Evolutionary conservation across 1,140 invertebrate species (phyloP), one percentile per base, ranked within the genome.

Genomic region (Meloidogyne floridensis): DNA sequence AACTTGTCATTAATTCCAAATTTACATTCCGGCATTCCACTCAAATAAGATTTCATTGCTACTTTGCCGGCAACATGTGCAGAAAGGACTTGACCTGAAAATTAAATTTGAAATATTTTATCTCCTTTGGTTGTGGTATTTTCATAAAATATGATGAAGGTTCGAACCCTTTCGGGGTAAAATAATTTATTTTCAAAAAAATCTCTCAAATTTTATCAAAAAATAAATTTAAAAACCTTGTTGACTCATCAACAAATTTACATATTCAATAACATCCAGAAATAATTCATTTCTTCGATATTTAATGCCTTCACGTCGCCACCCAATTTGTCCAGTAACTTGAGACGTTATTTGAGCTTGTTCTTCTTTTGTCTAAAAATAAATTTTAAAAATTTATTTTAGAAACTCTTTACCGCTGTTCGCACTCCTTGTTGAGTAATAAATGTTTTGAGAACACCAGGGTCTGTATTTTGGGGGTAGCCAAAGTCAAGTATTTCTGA

Each of bases 1-100:
- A 99, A 95, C 91, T 99, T 99, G 89, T 99, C 98, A 90, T 99
- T 99, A 87, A 99, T 99, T 13, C 98, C 98, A 92, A 99, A 99
- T 92, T 99, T 99, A 92, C 98, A 99, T 91, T 99, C 98, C 0
- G 98, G 98, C 98, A 99, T 99, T 51, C 98, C 98, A 65, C 96
- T 98, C 47, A 99, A 91, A 90, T 98, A 99, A 0, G 96, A 98
- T 91, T 99, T 99, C 97, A 99, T 99, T 0, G 99, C 95, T 70
- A 99, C 96, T 91, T 98, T 98, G 56, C 98, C 98, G 82, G 97
- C 97, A 42, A 99, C 98, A 90, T 99, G 97, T 75, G 97, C 97
- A 56, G 96, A 98, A 53, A 99, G 91, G 18, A 99, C 97, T 93
- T 99, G 97, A 82, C 97, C 94, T 95, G 87, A 78, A 92, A 90